Percentiles rank a stretch among this genome's conserved stretches.
phyloP scores from a whole-genome alignment of 37 sponge, comb jelly and placozoan species.

The Oopsacas minuta region DNA sequence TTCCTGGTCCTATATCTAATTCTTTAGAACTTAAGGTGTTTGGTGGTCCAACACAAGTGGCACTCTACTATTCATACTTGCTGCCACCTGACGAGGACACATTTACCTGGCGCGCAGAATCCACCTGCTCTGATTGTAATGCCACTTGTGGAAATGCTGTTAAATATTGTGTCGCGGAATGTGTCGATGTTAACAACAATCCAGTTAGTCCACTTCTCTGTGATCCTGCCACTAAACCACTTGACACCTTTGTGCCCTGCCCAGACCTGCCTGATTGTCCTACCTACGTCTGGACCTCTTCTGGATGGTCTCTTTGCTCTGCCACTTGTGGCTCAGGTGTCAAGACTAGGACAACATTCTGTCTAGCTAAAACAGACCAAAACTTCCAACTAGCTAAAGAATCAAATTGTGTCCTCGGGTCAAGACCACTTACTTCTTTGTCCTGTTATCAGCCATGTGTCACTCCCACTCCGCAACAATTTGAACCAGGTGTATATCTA shows the following conservation, averaged over 20 bases:
- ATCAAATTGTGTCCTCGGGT: neutral
- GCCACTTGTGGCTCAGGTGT: neutral
- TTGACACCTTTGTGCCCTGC: neutral
- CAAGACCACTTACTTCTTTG: neutral
- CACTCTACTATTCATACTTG: neutral
- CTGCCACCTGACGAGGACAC: neutral
- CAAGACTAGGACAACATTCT: neutral
- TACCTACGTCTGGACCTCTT: neutral
- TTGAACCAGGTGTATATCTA: neutral
- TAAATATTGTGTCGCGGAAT: neutral
- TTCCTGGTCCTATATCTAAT: neutral
- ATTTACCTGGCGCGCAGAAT: neutral
- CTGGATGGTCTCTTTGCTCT: neutral
- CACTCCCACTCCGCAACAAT: neutral
- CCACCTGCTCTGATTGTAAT: neutral
- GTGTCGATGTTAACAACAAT: neutral
- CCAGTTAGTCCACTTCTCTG: neutral
- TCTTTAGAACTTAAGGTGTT: neutral
- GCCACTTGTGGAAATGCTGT: neutral
- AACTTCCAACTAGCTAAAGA: neutral
- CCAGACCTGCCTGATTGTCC: neutral
- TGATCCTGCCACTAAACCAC: neutral
- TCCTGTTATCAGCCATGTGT: neutral
- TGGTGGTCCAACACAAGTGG: neutral
- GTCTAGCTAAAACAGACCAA: neutral